Conservation (phyloP, 2,888 invertebrate species). For the Aspidiotus destructor region DNA sequence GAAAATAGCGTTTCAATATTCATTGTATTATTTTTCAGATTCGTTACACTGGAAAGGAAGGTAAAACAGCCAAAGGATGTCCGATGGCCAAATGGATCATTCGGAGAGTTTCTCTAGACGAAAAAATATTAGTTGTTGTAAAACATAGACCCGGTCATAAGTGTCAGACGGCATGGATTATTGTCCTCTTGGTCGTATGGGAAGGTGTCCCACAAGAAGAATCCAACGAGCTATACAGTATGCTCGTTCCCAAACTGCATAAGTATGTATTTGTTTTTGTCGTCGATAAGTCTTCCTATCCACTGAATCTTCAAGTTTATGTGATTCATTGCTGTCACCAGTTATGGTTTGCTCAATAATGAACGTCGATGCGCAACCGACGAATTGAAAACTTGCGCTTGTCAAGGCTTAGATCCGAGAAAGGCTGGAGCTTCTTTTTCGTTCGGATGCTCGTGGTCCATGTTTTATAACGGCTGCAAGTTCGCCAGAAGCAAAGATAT, state of each 20-base stretch:
- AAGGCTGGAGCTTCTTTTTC: conserved; percentile 88
- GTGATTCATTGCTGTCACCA: conserved; percentile 39
- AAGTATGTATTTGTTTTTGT: conserved; percentile 36
- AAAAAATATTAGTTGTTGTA: conserved; percentile 81
- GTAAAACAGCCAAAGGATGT: conserved; percentile 88
- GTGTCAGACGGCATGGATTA: conserved; percentile 80
- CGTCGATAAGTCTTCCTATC: not conserved
- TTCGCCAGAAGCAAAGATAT: conserved; percentile 88
- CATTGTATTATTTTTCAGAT: conserved; percentile 35
- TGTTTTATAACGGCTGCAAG: conserved; percentile 98
- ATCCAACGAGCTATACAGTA: conserved; percentile 74
- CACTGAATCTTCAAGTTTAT: not conserved
- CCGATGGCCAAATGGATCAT: conserved; percentile 96
- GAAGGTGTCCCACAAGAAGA: conserved; percentile 76
- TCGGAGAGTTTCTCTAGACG: conserved; percentile 70
- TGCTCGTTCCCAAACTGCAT: conserved; percentile 75
- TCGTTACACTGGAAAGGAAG: conserved; percentile 89
- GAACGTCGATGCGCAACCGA: conserved; percentile 71
- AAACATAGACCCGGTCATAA: conserved; percentile 67
- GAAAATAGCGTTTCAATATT: too few relatives aligned
- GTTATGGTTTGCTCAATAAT: conserved; percentile 56
- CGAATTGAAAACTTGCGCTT: conserved; percentile 87
- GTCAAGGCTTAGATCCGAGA: conserved; percentile 84
- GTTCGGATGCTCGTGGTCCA: conserved; percentile 96
- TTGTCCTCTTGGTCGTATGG: conserved; percentile 88